Percentiles rank a stretch among this genome's conserved stretches.
Conservation (phyloP, 2,888 invertebrate genomes). For the Eumerus sabulonum region DNA sequence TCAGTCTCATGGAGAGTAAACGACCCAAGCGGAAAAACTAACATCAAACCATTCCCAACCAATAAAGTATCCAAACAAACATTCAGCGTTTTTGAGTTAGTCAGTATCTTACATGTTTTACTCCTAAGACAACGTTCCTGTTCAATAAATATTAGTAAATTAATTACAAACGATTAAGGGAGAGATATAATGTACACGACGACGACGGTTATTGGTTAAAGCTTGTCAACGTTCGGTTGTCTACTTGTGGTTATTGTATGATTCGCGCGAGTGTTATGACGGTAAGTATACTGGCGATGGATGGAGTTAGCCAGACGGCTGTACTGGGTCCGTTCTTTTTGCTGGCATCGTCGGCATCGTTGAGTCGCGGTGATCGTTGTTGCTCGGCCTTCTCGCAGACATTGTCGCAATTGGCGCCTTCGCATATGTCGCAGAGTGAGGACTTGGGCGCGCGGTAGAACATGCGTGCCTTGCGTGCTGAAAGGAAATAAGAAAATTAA, state of each 20-base stretch:
- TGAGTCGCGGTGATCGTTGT: slow-evolving; percentile 67
- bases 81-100: slow-evolving; percentile 40
- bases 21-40: slow-evolving; percentile 76
- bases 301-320: slow-evolving; percentile 11
- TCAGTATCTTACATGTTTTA: slow-evolving; percentile 42
- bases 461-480: slow-evolving; percentile 89
- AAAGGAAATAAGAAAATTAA: slow-evolving; percentile 54
- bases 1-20: slow-evolving; percentile 78
- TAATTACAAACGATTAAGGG: slow-evolving; percentile 44
- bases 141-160: slow-evolving; percentile 66
- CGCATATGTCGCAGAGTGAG: slow-evolving; percentile 91
- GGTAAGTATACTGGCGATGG: slow-evolving; percentile 34
- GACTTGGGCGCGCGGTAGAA: slow-evolving; percentile 88
- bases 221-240: slow-evolving; percentile 49
- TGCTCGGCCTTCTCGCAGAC: slow-evolving; percentile 77
- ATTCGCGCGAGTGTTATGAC: slow-evolving; percentile 33
- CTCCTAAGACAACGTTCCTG: slow-evolving; percentile 32
- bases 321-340: slow-evolving; percentile 38
- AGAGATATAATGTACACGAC: slow-evolving; percentile 52
- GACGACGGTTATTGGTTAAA: slow-evolving; percentile 59
- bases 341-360: slow-evolving; percentile 41
- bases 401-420: slow-evolving; percentile 81
- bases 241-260: slow-evolving; percentile 20
- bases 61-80: slow-evolving; percentile 24
- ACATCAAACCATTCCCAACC: neutral